phyloP scores from a whole-genome alignment of 2,113 vertebrate genomes.

The Grus americana region DNA sequence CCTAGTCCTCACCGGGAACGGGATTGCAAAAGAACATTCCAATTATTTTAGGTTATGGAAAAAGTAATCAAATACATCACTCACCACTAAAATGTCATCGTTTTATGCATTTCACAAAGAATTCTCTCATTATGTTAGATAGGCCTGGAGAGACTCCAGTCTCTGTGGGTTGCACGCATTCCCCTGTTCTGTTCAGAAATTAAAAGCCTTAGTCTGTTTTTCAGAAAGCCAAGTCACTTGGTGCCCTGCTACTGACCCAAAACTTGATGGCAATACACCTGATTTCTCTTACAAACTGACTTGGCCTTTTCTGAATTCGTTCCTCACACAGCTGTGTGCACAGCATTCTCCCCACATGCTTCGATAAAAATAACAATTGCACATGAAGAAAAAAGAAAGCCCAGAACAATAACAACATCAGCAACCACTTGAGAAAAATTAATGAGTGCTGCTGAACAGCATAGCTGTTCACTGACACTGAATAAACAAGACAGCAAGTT shows the following conservation, averaged over 20 bases:
- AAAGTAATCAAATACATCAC: constrained; percentile 35
- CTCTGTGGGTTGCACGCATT: constrained; percentile 6
- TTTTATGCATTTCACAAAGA: constrained; percentile 53
- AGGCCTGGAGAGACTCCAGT: constrained; percentile 57
- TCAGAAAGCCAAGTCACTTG: background rate
- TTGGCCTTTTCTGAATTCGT: background rate
- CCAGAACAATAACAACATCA: background rate
- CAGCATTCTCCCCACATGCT: background rate
- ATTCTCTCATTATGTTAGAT: constrained; percentile 51
- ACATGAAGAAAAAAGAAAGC: background rate
- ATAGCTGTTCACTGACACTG: background rate
- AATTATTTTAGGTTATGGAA: constrained; percentile 42
- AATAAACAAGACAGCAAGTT: background rate
- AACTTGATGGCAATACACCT: constrained; percentile 36
- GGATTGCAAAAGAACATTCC: constrained; percentile 42
- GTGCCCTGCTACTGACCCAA: constrained; percentile 45
- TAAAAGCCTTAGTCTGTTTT: constrained; percentile 2
- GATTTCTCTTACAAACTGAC: constrained; percentile 28
- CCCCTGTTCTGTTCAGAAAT: background rate
- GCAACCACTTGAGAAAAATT: background rate
- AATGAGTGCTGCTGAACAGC: background rate
- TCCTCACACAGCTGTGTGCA: background rate
- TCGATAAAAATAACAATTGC: background rate
- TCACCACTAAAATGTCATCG: constrained; percentile 41
- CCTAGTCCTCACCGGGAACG: background rate